Percentiles rank a stretch among this genome's conserved stretches.
Conservation (phyloP, 2,888 invertebrate species). For the Limenitis camilla region DNA sequence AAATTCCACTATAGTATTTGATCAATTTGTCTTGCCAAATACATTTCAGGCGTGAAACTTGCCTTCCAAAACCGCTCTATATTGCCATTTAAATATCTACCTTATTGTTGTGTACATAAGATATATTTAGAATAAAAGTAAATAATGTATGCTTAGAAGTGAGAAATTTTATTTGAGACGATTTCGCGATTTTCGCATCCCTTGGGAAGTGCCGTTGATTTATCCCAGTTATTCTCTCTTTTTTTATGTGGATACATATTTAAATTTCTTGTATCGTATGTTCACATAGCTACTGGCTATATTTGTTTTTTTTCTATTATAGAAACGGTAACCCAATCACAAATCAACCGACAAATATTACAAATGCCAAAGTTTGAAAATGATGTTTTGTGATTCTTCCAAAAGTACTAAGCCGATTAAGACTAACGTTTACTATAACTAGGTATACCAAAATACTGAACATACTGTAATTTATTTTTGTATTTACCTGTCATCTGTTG, state of each 20-base stretch:
- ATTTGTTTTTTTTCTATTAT: too few species aligned
- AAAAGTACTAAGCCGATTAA: too few species aligned
- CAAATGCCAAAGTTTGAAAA: too few species aligned
- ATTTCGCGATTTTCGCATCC: slow-evolving; percentile 62
- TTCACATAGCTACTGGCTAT: too few species aligned
- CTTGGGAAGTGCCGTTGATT: slow-evolving; percentile 55
- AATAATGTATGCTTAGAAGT: slow-evolving; percentile 44
- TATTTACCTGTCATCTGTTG: too few species aligned
- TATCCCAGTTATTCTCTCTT: slow-evolving; percentile 50
- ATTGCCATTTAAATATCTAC: slow-evolving; percentile 19
- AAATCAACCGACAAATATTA: too few species aligned
- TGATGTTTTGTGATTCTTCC: too few species aligned
- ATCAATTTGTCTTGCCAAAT: slow-evolving; percentile 58
- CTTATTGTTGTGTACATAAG: slow-evolving; percentile 16
- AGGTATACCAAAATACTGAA: too few species aligned
- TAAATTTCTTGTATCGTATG: slow-evolving; percentile 8
- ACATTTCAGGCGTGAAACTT: slow-evolving; percentile 56
- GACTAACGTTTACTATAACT: too few species aligned
- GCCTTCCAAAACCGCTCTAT: slow-evolving; percentile 29
- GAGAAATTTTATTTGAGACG: slow-evolving; percentile 71
- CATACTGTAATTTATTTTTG: too few species aligned
- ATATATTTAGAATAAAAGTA: slow-evolving; percentile 21
- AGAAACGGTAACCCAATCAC: too few species aligned
- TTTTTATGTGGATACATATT: slow-evolving; percentile 20
- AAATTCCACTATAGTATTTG: slow-evolving; percentile 46